Base-by-base conservation (phyloP, 2,113 vertebrate species). In the Nesogale talazaci region DNA sequence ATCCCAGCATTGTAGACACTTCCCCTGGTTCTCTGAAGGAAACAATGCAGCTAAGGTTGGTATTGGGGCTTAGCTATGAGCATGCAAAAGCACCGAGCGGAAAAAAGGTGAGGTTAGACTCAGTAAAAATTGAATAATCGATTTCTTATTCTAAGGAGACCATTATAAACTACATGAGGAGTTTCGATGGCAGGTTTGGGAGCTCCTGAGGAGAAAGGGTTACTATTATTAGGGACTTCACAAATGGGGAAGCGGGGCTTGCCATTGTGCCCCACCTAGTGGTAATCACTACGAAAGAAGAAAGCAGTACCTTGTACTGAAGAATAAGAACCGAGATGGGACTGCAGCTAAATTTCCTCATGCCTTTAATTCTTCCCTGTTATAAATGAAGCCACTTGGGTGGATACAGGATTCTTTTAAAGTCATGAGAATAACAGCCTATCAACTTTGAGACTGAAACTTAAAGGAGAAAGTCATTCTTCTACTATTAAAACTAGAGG, bases 61-160 rank as follows among this genome's bases (percentile, higher is more conserved):
- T 2, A 3, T 3, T 3, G 8, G 36, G 6, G 2, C 17, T 4
- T 0, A 1, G 1, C 36, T 2, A 2, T 3, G n/a, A 22, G 4
- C 15, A 1, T 27, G 27, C 6, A 0, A 16, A 75, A 63, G 22
- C 65, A 59, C 20, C 19, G 57, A 59, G 1, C 65, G 14, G 16
- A 23, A 22, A 2, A 19, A 63, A 34, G 11, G 6, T 0, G 11
- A 82, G 20, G 20, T 4, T 4, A 8, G 6, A 20, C 0, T 29
- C 7, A 6, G 4, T 0, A 19, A 17, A 14, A 40, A 42, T 65
- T 34, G 27, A 27, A 38, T 0, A 1, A 70, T 3, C 3, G 1
- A 4, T 2, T 67, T 46, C 61, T 76, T 9, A 27, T 59, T 82
- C 36, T 34, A n/a, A 38, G 42, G 65, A 74, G n/a, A 31, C 63